Evolutionary conservation across 2,888 invertebrate species (phyloP), one percentile per base, ranked within the genome.

Genomic region (Boloria euphrosyne): DNA sequence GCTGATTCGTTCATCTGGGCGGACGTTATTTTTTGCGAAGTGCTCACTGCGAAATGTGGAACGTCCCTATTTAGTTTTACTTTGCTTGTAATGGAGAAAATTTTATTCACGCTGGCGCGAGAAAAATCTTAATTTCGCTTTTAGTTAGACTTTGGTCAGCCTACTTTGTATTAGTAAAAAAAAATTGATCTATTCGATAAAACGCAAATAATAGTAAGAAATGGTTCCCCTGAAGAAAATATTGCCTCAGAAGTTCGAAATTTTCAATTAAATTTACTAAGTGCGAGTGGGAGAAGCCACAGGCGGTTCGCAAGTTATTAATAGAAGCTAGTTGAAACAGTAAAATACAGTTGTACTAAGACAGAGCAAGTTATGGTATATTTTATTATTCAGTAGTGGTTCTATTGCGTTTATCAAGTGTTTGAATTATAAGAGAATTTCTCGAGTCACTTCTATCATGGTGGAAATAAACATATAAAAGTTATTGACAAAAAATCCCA

Each of bases 221-320:
- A 49, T 18, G 31, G 59, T 47, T 47, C 27, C 18, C 50, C 46
- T 50, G n/a, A 57, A 51, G 46, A 54, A 61, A 61, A 60, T 66
- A 62, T 61, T 51, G 61, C 44, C 49, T 53, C 13, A 60, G 65
- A 47, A 65, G 60, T 66, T 66, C 27, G 47, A 44, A 62, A 62
- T 53, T 66, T 66, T 66, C 50, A 66, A 66, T 66, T 61, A 66
- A 66, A 61, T 66, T 66, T 61, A 55, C 27, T 61, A 62, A 51
- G 61, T 62, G 65, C 60, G 61, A 55, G 61, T 49, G 44, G 55
- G 55, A 53, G 52, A 47, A 61, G 67, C 67, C 67, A 47, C 47
- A 38, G 65, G 67, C 57, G 49, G 52, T 65, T 68, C 22, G n/a
- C 57, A 47, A 61, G 61, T 58, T 68, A 61, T 65, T 68, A 68